Evolutionary conservation across 1,140 invertebrate species (phyloP).

Genomic region (Penaeus chinensis): DNA sequence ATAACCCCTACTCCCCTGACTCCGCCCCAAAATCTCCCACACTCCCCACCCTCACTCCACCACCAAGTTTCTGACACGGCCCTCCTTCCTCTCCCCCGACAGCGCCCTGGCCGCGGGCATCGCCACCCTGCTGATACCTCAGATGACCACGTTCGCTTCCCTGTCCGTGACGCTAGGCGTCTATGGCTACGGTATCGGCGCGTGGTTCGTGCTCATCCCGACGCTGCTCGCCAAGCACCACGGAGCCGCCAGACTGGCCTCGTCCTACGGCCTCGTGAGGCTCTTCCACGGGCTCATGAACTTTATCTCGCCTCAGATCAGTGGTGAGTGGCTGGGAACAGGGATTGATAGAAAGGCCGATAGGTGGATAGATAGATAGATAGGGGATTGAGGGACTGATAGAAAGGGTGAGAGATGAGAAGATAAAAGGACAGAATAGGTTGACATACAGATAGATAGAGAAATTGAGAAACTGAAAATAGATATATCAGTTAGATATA

Average conservation of each 20-base stretch:
- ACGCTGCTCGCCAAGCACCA: slow-evolving; percentile 80
- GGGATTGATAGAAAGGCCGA: not conserved
- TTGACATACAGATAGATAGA: no score
- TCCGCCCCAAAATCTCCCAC: no score
- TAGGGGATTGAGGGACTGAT: no score
- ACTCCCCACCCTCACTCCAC: no score
- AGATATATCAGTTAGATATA: no score
- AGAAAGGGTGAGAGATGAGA: accelerated
- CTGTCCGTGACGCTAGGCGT: slow-evolving; percentile 74
- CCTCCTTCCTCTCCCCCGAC: slow-evolving; percentile 75
- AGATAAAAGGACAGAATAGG: no score
- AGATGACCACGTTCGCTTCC: slow-evolving; percentile 74
- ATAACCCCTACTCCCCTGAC: no score
- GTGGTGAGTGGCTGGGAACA: slow-evolving; percentile 25
- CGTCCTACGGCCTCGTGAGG: slow-evolving; percentile 79
- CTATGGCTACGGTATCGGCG: slow-evolving; percentile 79
- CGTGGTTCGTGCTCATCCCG: slow-evolving; percentile 81
- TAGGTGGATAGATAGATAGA: no score
- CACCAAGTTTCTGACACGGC: no score
- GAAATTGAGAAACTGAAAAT: not conserved
- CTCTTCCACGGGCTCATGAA: slow-evolving; percentile 74
- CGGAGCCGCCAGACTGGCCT: slow-evolving; percentile 79
- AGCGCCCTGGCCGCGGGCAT: slow-evolving; percentile 22
- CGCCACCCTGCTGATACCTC: slow-evolving; percentile 65
- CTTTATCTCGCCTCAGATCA: slow-evolving; percentile 50